Conservation (phyloP, 2,888 invertebrate genomes). For the Ormyrus nitidulus region DNA sequence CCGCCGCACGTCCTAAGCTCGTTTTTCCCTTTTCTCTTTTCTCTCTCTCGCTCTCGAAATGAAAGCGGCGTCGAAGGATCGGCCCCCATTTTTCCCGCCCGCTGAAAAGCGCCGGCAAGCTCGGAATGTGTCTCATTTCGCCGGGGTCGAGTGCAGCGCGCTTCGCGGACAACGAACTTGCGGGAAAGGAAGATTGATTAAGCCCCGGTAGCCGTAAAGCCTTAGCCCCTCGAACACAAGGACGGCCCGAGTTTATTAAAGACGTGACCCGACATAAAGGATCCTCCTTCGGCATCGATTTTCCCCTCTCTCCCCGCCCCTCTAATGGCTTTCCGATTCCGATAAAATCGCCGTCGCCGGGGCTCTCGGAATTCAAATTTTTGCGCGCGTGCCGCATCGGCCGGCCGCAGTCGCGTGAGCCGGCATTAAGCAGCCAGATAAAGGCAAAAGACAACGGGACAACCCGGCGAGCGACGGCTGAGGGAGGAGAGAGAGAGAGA, state of each 20-base stretch:
- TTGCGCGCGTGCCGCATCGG: not conserved
- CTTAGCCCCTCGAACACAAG: too few relatives aligned
- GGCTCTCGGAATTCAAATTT: not conserved
- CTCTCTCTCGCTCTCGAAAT: slow-evolving; percentile 3
- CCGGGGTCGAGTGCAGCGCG: slow-evolving; percentile 10
- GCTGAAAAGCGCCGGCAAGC: not conserved
- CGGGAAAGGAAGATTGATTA: slow-evolving; percentile 68
- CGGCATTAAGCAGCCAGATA: slow-evolving; percentile 5
- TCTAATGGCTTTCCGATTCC: slow-evolving; percentile 37
- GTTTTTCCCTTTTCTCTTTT: slow-evolving; percentile 26
- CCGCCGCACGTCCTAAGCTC: slow-evolving; percentile 16
- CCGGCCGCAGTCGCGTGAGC: not conserved
- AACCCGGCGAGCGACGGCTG: not conserved
- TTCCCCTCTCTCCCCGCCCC: slow-evolving; percentile 9
- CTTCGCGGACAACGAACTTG: slow-evolving; percentile 24
- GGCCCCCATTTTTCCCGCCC: slow-evolving; percentile 18
- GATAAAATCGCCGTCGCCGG: slow-evolving; percentile 19
- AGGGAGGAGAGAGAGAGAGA: not conserved
- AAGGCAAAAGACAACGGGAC: not conserved
- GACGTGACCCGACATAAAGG: slow-evolving; percentile 73
- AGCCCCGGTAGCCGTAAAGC: slow-evolving; percentile 43
- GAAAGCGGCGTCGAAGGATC: not conserved
- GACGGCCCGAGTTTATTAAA: slow-evolving; percentile 67
- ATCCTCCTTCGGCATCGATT: slow-evolving; percentile 55
- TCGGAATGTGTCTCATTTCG: not conserved